These are phyloP conservation scores for Sebastes minor DNA, from an alignment of 2,797 vertebrate genomes.

Conservation along the genomic window DNA sequence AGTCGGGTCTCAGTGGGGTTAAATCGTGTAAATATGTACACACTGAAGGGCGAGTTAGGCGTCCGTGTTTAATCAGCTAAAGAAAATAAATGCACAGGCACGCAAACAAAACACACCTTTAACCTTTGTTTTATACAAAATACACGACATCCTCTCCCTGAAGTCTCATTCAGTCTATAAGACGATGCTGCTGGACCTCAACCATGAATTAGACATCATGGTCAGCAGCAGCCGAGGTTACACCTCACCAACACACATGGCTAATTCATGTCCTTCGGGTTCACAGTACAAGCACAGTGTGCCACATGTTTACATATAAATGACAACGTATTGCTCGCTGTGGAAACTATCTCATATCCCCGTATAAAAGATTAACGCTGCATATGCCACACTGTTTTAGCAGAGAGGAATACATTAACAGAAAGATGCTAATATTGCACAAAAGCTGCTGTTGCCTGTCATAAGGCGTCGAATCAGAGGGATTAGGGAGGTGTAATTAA, in stretches of 20 bases:
- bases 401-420: background rate
- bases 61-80: slow-evolving; percentile 10
- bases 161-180: background rate
- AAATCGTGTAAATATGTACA: slow-evolving; percentile 27
- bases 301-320: background rate
- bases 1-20: too few species aligned
- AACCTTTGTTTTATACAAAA: background rate
- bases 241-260: background rate
- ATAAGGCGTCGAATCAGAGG: slow-evolving; percentile 24
- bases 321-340: background rate
- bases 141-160: background rate
- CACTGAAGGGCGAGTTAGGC: slow-evolving; percentile 7
- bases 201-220: background rate
- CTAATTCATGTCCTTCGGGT: background rate
- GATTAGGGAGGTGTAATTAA: slow-evolving; percentile 65
- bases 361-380: background rate
- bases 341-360: background rate
- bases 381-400: background rate
- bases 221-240: background rate
- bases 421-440: slow-evolving; percentile 6
- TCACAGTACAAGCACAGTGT: background rate
- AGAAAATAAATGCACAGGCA: slow-evolving; percentile 21
- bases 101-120: background rate
- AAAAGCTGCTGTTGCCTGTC: slow-evolving; percentile 27
- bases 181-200: background rate